Evolutionary conservation across 2,797 vertebrate genomes (phyloP), one percentile per base, ranked within the genome.

Genomic region (Schizopygopsis malacanthus): DNA sequence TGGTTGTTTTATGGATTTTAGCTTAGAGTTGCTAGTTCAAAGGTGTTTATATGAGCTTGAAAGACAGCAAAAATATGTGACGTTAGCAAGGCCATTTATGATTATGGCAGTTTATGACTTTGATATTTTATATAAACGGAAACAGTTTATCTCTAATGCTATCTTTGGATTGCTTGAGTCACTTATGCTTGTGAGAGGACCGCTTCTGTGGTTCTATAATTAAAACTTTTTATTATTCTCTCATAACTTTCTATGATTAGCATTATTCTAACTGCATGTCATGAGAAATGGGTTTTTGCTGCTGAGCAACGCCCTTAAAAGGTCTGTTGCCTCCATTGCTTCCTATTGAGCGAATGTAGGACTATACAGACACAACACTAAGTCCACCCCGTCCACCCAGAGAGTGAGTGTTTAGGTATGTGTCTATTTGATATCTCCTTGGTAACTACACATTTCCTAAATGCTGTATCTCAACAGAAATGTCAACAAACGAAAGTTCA

Each of bases 311-410:
- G 45, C 79, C 84, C 73, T 76, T 56, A 47, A 43, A 45, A 1
- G 50, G 39, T 70, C 41, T 47, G 20, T 78, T 88, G 28, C 28
- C 0, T 33, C 0, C 0, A 2, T 69, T 59, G 56, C 33, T 54
- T 79, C 50, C 16, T 22, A 20, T 47, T 82, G 41, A 61, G 63
- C 16, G 15, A 75, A 28, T 41, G 59, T 15, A 41, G 69, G 75
- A 18, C 81, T 80, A 52, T 75, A 65, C 85, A 89, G 87, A 90
- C 81, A 88, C 73, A 90, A 84, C 87, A 89, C 54, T 81, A 41
- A 82, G 45, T 39, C 22, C 18, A 82, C 75, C 54, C 33, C 41
- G 12, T 75, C 5, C 41, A 77, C 70, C n/a, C 47, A 69, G 6
- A 28, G 7, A 25, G 37, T 83, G 81, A 73, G 41, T 83, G 41